These are phyloP conservation scores for Brachylomia viminalis DNA, from an alignment of 2,888 invertebrate species.

Conservation along the genomic window DNA sequence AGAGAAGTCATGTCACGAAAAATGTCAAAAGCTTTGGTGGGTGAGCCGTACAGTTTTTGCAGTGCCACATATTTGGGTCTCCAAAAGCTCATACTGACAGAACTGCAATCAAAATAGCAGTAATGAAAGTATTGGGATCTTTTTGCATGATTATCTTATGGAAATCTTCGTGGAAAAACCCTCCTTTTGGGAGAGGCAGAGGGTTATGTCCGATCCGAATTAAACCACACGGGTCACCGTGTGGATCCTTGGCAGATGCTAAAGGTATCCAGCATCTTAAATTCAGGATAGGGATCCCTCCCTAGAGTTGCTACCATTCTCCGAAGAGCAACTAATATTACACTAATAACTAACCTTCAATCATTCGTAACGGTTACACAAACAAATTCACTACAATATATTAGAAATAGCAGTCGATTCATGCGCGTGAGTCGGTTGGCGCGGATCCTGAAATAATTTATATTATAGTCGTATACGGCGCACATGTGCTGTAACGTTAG, in stretches of 20 bases:
- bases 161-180: not conserved
- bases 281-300: not conserved
- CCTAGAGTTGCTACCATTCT: not conserved
- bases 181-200: not conserved
- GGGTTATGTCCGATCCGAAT: not conserved
- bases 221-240: no score
- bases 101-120: not conserved
- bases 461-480: slow-evolving; percentile 67
- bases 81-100: not conserved
- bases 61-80: not conserved
- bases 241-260: not conserved
- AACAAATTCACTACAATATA: slow-evolving; percentile 40
- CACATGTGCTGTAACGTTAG: slow-evolving; percentile 75
- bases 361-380: not conserved
- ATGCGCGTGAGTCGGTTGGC: slow-evolving; percentile 50
- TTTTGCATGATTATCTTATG: not conserved
- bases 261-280: not conserved
- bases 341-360: slow-evolving; percentile 13
- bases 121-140: not conserved
- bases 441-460: slow-evolving; percentile 78
- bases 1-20: no score
- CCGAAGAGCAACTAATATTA: not conserved
- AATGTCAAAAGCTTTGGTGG: not conserved
- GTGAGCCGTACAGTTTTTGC: not conserved
- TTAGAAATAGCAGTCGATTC: slow-evolving; percentile 60